Conservation (phyloP, 2,888 invertebrate species). For the Melanophora roralis region DNA sequence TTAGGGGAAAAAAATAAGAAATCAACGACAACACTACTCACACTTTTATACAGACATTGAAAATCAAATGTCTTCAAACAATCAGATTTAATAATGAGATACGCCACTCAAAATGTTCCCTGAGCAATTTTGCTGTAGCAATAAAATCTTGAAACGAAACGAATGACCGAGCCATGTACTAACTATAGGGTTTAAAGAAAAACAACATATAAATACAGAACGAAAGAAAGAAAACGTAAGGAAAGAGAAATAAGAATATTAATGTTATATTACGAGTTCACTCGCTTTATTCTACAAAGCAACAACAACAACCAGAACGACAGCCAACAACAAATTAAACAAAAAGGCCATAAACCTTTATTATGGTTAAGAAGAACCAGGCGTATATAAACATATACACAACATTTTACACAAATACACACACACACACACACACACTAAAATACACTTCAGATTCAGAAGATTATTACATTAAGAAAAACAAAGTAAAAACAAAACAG, state of each 20-base stretch:
- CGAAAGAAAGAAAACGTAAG: not conserved
- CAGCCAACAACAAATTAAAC: not conserved
- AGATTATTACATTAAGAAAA: conserved; percentile 37
- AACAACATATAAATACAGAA: not conserved
- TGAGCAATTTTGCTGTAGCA: conserved; percentile 16
- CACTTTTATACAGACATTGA: conserved; percentile 47
- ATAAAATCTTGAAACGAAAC: conserved; percentile 25
- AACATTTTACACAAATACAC: not conserved
- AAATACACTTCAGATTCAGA: not conserved
- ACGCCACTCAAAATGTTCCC: conserved; percentile 63
- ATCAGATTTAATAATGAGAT: conserved; percentile 66
- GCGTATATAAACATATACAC: not conserved
- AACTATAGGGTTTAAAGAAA: not conserved
- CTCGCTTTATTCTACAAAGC: not conserved
- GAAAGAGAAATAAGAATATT: conserved; percentile 48
- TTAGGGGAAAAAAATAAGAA: not conserved
- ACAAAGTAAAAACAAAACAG: conserved; percentile 53
- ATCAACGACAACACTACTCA: conserved; percentile 3
- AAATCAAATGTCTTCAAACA: conserved; percentile 63
- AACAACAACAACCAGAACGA: not conserved
- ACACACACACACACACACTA: not conserved
- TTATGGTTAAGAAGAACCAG: conserved; percentile 48
- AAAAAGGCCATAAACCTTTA: conserved; percentile 59
- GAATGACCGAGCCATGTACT: not conserved
- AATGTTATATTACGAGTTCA: conserved; percentile 37